Base-by-base conservation (phyloP, 37 sponge, comb jelly and placozoan species). In the Hexactinellida sp. region DNA sequence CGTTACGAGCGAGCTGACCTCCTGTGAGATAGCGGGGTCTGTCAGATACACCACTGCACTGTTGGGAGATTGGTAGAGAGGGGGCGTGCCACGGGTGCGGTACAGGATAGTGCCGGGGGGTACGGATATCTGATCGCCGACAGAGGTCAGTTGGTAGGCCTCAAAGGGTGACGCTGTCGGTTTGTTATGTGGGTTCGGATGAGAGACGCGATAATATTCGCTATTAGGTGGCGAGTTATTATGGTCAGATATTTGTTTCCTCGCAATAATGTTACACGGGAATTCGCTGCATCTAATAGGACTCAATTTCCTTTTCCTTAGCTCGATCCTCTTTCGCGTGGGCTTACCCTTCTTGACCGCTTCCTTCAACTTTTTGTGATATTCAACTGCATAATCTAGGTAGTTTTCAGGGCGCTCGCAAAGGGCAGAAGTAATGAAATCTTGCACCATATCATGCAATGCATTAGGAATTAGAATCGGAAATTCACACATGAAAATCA, bases 401-500 rank as follows among this genome's bases (percentile, higher is more conserved):
- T 25, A 63, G 34, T 63, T 63, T 21, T 63, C 76, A 63, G 76
- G 76, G 5, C 76, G 76, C 34, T 63, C 76, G 13, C 76, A 63
- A 3, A 63, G 30, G 32, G 76, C 76, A 21, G 76, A 63, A 63
- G 76, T n/a, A 32, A 63, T n/a, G 30, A 63, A 63, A n/a, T 63
- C 76, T 63, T 63, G 76, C 25, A 63, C 34, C 30, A 63, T 10
- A 63, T 63, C 76, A 32, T 63, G 76, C 76, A 63, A 63, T 25
- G 76, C 76, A n/a, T 23, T 63, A 32, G 76, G 76, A 32, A 63
- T 23, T 7, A 63, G 28, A 63, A 63, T 63, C 32, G 76, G 76
- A n/a, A 63, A 63, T n/a, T 63, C 76, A 63, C 76, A 63, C 76
- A 63, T 63, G 47, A 13, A 41, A n/a, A n/a, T n/a, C n/a, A n/a